A percentile compares a stretch with the other conserved stretches of the same genome.
Conservation (phyloP, 2,797 vertebrate species). For the Pogoniulus pusillus region DNA sequence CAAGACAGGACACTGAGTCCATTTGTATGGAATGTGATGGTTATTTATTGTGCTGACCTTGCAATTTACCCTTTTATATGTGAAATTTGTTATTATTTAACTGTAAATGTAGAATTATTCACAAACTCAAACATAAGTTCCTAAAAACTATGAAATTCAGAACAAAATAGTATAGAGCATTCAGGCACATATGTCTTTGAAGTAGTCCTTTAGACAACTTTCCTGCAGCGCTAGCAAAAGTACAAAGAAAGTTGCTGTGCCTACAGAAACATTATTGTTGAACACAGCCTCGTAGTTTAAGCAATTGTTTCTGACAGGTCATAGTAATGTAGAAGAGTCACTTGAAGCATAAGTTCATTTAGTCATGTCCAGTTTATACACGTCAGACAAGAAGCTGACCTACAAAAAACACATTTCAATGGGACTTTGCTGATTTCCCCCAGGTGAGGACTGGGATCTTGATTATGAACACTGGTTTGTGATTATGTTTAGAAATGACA, state of each 20-base stretch:
- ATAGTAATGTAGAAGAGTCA: conserved; percentile 13
- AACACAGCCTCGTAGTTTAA: background rate
- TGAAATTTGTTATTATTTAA: background rate
- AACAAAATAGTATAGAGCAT: background rate
- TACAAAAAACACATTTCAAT: background rate
- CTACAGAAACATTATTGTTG: conserved; percentile 9
- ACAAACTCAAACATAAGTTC: background rate
- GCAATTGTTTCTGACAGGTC: conserved; percentile 34
- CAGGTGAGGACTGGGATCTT: background rate
- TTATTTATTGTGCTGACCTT: background rate
- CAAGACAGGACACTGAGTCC: background rate
- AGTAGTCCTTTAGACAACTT: background rate
- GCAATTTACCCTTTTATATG: background rate
- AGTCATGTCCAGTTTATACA: conserved; percentile 21
- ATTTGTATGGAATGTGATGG: background rate
- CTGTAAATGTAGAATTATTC: background rate
- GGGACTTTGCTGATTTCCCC: background rate
- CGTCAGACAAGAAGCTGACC: conserved; percentile 15
- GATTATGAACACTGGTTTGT: background rate
- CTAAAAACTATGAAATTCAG: background rate
- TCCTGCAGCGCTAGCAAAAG: background rate
- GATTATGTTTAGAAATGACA: background rate
- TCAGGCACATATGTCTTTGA: background rate
- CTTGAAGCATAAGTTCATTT: conserved; percentile 35
- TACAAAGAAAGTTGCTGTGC: conserved; percentile 6